phyloP scores from a whole-genome alignment of 2,888 invertebrate genomes.

The Sinopyrophorus schimmeli region DNA sequence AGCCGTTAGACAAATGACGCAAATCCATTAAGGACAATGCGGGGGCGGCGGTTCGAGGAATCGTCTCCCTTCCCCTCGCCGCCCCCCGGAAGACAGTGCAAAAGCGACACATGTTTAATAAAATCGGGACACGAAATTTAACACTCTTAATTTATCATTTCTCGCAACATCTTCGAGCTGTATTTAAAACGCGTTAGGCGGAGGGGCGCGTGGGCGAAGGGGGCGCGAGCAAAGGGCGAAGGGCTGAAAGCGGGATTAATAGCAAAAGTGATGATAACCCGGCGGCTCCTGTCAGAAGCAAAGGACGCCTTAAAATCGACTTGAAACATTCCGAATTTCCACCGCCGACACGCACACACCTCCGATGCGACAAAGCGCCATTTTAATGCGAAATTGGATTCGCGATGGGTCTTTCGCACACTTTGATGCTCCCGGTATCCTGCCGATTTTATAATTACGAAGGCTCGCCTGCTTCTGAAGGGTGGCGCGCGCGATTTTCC shows the following conservation, averaged over 20 bases:
- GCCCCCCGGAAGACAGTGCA: slow-evolving; percentile 11
- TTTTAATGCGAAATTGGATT: slow-evolving; percentile 54
- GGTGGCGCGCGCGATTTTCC: slow-evolving; percentile 14
- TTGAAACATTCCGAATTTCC: slow-evolving; percentile 37
- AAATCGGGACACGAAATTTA: slow-evolving; percentile 35
- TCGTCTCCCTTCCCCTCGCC: no score
- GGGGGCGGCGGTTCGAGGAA: no score
- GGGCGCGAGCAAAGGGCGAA: slow-evolving; percentile 1
- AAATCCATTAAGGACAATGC: slow-evolving; percentile 41
- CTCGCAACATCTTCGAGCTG: slow-evolving; percentile 30
- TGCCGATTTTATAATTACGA: slow-evolving; percentile 52
- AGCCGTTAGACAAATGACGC: slow-evolving; percentile 39
- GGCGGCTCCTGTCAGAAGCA: slow-evolving; percentile 33
- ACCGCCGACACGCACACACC: slow-evolving; percentile 43
- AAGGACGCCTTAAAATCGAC: slow-evolving; percentile 31
- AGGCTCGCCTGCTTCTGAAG: slow-evolving; percentile 41
- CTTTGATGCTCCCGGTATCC: slow-evolving; percentile 52
- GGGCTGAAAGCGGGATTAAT: slow-evolving; percentile 16
- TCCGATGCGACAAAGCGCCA: slow-evolving; percentile 47
- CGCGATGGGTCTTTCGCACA: slow-evolving; percentile 51
- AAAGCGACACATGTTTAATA: slow-evolving; percentile 41
- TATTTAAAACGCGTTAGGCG: slow-evolving; percentile 28
- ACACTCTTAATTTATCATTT: slow-evolving; percentile 39
- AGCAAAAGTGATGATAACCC: slow-evolving; percentile 19
- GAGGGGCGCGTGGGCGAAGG: slow-evolving; percentile 8